Evolutionary conservation across 2,888 invertebrate genomes (phyloP).

Genomic region (Xestia sexstrigata): DNA sequence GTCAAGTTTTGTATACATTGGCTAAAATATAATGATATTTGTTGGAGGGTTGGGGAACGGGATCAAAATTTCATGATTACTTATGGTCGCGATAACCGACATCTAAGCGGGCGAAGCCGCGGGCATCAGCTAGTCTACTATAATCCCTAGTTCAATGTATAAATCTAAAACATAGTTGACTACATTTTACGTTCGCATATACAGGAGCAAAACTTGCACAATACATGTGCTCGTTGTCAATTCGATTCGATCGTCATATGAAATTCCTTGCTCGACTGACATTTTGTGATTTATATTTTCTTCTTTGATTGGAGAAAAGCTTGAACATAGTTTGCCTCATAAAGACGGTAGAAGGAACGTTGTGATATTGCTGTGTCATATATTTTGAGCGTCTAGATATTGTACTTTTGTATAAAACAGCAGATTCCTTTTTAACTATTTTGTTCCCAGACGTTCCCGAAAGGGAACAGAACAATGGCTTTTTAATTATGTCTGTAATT

Average conservation of each 20-base stretch:
- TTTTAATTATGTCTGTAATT: too few species aligned
- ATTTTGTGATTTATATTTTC: conserved; percentile 35
- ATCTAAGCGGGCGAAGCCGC: too few species aligned
- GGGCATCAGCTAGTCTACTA: too few species aligned
- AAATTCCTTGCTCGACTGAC: conserved; percentile 5
- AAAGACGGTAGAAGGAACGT: background rate
- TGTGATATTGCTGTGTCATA: background rate
- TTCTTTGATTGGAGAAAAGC: conserved; percentile 11
- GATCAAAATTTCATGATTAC: too few species aligned
- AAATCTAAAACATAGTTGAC: background rate
- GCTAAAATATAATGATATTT: too few species aligned
- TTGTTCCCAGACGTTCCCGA: too few species aligned
- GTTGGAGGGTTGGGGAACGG: too few species aligned
- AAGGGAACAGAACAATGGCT: too few species aligned
- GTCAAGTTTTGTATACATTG: too few species aligned
- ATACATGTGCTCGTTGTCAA: background rate
- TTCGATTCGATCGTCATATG: conserved; percentile 24
- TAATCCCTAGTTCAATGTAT: background rate
- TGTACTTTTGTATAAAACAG: background rate
- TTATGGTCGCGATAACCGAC: too few species aligned
- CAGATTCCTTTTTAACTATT: background rate
- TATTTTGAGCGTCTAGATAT: background rate
- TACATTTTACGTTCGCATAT: conserved; percentile 7
- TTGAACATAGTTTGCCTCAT: background rate
- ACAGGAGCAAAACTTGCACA: conserved; percentile 1